Conservation (phyloP, 2,888 invertebrate genomes). For the Ormyrus rosae region DNA sequence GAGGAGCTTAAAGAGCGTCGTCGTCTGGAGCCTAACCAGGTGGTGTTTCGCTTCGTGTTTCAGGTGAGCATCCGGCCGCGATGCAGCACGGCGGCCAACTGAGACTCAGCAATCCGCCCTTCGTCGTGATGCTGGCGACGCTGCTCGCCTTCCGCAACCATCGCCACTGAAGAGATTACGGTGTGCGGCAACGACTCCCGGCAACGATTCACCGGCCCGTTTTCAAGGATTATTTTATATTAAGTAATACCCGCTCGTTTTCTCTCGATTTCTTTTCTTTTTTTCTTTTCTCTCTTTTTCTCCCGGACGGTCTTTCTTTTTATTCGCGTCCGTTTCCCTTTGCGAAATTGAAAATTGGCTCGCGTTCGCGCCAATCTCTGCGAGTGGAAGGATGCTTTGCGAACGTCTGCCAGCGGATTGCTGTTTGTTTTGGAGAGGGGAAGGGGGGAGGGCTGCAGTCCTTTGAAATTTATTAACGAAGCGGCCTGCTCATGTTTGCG, state of each 20-base stretch:
- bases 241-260: background rate
- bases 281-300: background rate
- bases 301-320: background rate
- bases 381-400: constrained; percentile 15
- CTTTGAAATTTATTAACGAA: no score
- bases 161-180: constrained; percentile 43
- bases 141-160: constrained; percentile 77
- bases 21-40: no score
- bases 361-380: constrained; percentile 6
- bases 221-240: no score
- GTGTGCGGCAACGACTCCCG: background rate
- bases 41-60: constrained; percentile 37
- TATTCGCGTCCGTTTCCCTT: background rate
- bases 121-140: constrained; percentile 84
- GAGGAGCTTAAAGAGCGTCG: no score
- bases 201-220: background rate
- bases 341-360: constrained; percentile 17
- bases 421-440: no score
- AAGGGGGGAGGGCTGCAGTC: no score
- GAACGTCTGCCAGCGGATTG: constrained; percentile 14
- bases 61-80: constrained; percentile 91
- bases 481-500: no score
- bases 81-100: constrained; percentile 86
- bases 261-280: constrained; percentile 2
- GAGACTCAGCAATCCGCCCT: constrained; percentile 83